Evolutionary conservation across 2,888 invertebrate genomes (phyloP), one percentile per base, ranked within the genome.

Genomic region (Pyrrhia umbra): DNA sequence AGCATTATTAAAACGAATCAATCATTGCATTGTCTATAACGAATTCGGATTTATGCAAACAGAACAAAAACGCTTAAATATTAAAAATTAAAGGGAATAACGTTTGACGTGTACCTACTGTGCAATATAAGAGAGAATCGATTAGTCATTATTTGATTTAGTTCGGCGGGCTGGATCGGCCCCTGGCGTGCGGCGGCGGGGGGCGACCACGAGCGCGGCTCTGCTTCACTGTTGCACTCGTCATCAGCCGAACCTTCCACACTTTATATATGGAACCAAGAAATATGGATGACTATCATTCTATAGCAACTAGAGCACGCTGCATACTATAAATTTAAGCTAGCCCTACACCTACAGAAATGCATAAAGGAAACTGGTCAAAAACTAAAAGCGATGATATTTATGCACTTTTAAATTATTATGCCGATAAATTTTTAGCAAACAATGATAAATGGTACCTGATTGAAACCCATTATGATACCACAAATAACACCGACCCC

Each of bases 71-170:
- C 66, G 65, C 64, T 77, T 75, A 75, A 90, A 85, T 87, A 88
- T 90, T 89, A 90, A 93, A 93, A 93, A 93, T 92, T 92, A 92
- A 93, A 90, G 90, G 90, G 92, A 92, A 94, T 92, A 92, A 89
- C 90, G 86, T 93, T 93, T 94, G 94, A 94, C 93, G 94, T 95
- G 92, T 93, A 94, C 94, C 95, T 95, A 94, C 95, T 94, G 95
- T 95, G 94, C 94, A 94, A 95, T 95, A 93, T 93, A 91, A 90
- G 92, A 89, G 85, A 90, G 89, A 94, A 92, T 91, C 95, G 94
- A 95, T 95, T 95, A 94, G 95, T 95, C 95, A 95, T 94, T 95
- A 94, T 95, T 94, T 95, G 95, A 94, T 94, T 95, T 95, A 94
- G 95, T 94, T 92, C 92, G 92, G 91, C 90, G 89, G 88, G 86